Evolutionary conservation across 2,888 invertebrate species (phyloP), one percentile per base, ranked within the genome.

Genomic region (Perithous albicinctus): DNA sequence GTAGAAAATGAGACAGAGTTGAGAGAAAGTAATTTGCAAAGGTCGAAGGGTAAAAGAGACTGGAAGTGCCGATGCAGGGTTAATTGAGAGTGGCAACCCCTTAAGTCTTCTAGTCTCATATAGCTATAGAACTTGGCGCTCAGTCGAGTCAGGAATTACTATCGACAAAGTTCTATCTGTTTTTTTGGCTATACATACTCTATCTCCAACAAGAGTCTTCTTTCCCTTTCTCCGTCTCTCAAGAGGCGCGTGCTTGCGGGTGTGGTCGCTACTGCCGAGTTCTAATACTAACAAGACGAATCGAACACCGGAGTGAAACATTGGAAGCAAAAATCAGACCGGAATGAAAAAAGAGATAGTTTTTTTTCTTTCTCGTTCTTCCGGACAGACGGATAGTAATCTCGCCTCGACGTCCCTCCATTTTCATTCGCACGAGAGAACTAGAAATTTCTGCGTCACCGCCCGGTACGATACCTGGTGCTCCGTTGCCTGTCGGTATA

Each of bases 121-220:
- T n/a, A 43, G 51, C 72, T 84, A 80, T 78, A 76, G 70, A 86
- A 88, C 84, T 86, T 85, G 75, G 77, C 73, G 84, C 75, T 51
- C 64, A 85, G 85, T 86, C 84, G 87, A 86, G 86, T 84, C 87
- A 86, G 85, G 85, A 88, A 88, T 87, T 87, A 86, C 88, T 85
- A 84, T 88, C 86, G 82, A 64, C 76, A 61, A 87, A 87, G 84
- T 88, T 86, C 20, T 29, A 20, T 15, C 18, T 51, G 46, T 18
- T 74, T 74, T 74, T 74, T 74, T 51, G 35, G 63, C 29, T 35
- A 18, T 38, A 54, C 41, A 26, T 64, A 29, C 64, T 74, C 41
- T 26, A 74, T 74, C 74, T 26, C 10, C 64, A 20, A 7, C 15
- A 64, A 38, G 63, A 41, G 54, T 51, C 15, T 38, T 61, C 32